Evolutionary conservation across 2,888 invertebrate genomes (phyloP).

Genomic region (Andrena camellia): DNA sequence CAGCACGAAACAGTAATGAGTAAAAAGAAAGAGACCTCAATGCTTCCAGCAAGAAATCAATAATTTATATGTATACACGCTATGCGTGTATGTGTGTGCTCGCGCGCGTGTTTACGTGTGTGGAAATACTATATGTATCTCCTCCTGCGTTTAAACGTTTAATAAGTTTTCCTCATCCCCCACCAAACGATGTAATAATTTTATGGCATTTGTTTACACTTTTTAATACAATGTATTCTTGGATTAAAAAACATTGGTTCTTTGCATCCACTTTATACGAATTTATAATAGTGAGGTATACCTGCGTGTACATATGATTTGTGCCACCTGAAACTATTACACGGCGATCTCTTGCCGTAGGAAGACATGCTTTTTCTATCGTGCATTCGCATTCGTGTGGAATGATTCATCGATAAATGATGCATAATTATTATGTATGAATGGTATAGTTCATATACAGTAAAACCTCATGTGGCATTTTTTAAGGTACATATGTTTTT

Average conservation of each 20-base stretch:
- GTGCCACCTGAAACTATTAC: too few species aligned
- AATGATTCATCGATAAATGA: too few species aligned
- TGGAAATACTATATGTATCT: neutral
- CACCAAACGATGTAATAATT: too few species aligned
- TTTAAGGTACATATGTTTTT: constrained; percentile 4
- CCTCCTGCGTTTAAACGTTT: neutral
- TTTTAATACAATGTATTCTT: neutral
- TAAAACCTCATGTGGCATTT: neutral
- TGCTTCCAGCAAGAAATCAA: constrained; percentile 20
- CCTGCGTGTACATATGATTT: too few species aligned
- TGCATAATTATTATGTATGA: neutral
- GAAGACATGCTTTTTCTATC: too few species aligned
- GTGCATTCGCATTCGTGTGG: too few species aligned
- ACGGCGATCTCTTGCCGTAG: too few species aligned
- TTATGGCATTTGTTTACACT: neutral
- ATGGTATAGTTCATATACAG: neutral
- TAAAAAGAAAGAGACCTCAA: constrained; percentile 36
- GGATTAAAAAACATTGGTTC: neutral
- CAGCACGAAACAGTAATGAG: constrained; percentile 36
- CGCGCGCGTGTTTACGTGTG: too few species aligned
- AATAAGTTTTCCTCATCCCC: neutral
- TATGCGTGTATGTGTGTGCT: neutral
- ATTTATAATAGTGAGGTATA: neutral
- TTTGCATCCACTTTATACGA: neutral
- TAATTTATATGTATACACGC: constrained; percentile 3